Percentiles rank a stretch among this genome's conserved stretches.
Evolutionary conservation across 2,888 invertebrate genomes (phyloP).

Genomic region (Craniophora ligustri): DNA sequence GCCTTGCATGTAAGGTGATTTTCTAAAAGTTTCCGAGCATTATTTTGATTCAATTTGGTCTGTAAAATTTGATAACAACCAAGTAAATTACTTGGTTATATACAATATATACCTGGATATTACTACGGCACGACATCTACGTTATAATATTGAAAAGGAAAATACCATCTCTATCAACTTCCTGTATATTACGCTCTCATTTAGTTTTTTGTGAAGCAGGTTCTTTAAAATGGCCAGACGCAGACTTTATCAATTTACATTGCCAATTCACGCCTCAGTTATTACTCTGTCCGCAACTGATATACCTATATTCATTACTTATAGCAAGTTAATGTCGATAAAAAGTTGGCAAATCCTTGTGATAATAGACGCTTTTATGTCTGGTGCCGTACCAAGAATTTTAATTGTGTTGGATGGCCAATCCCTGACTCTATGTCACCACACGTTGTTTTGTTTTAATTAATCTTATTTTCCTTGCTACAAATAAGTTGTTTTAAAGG

Average conservation of each 20-base stretch:
- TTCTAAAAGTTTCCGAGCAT: too few species aligned
- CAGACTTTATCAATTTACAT: slow-evolving; percentile 48
- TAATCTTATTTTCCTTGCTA: slow-evolving; percentile 33
- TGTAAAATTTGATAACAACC: neutral
- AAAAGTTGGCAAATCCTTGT: slow-evolving; percentile 42
- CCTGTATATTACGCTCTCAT: slow-evolving; percentile 7
- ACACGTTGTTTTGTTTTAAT: slow-evolving; percentile 33
- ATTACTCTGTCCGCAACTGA: slow-evolving; percentile 29
- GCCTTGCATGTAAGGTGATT: too few species aligned
- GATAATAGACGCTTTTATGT: slow-evolving; percentile 43
- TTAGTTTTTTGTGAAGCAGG: slow-evolving; percentile 30
- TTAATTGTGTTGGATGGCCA: slow-evolving; percentile 43
- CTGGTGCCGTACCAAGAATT: slow-evolving; percentile 41
- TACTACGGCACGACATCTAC: slow-evolving; percentile 11
- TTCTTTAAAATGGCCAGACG: slow-evolving; percentile 37
- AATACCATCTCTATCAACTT: slow-evolving; percentile 19
- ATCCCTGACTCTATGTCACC: slow-evolving; percentile 27
- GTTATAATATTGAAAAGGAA: slow-evolving; percentile 19
- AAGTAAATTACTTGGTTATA: slow-evolving; percentile 9
- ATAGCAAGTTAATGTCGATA: slow-evolving; percentile 31
- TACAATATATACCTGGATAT: neutral
- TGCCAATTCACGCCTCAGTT: slow-evolving; percentile 50
- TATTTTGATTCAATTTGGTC: too few species aligned
- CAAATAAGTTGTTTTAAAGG: slow-evolving; percentile 39
- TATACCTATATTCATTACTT: slow-evolving; percentile 25